Evolutionary conservation across 2,888 invertebrate species (phyloP).

Genomic region (Aphidius colemani): DNA sequence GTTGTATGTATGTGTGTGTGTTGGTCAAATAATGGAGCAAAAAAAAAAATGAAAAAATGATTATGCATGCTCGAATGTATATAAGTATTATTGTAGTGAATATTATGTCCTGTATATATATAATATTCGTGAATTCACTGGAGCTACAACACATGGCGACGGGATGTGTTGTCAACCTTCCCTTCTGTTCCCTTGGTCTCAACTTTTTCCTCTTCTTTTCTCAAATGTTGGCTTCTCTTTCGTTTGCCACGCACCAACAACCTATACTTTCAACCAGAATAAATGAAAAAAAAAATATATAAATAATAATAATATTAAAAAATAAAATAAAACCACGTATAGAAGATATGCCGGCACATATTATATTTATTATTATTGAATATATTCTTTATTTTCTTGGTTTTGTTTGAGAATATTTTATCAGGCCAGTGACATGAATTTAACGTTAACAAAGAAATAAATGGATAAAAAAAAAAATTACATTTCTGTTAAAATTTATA

Average conservation of each 20-base stretch:
- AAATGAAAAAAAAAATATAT: too few species aligned
- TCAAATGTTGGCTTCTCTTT: conserved; percentile 19
- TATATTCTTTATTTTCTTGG: conserved; percentile 12
- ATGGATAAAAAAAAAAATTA: background rate
- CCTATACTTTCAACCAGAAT: too few species aligned
- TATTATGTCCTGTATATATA: background rate
- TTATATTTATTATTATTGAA: background rate
- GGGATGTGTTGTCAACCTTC: conserved; percentile 26
- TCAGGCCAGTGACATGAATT: conserved; percentile 4
- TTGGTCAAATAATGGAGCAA: conserved; percentile 12
- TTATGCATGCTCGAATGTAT: background rate
- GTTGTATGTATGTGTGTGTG: conserved; percentile 8
- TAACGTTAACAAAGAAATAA: conserved; percentile 1
- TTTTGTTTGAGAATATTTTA: conserved; percentile 3
- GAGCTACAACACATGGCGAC: conserved; percentile 26
- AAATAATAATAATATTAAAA: too few species aligned
- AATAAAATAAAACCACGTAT: conserved; percentile 3
- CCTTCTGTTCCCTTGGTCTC: background rate
- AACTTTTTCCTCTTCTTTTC: conserved; percentile 6
- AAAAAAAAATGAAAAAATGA: conserved; percentile 11
- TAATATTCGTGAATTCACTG: conserved; percentile 19
- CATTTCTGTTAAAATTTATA: background rate
- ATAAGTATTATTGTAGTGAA: background rate
- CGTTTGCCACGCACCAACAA: conserved; percentile 12
- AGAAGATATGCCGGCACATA: conserved; percentile 18